phyloP scores from a whole-genome alignment of 1,140 invertebrate genomes.

The Zophobas atratus region DNA sequence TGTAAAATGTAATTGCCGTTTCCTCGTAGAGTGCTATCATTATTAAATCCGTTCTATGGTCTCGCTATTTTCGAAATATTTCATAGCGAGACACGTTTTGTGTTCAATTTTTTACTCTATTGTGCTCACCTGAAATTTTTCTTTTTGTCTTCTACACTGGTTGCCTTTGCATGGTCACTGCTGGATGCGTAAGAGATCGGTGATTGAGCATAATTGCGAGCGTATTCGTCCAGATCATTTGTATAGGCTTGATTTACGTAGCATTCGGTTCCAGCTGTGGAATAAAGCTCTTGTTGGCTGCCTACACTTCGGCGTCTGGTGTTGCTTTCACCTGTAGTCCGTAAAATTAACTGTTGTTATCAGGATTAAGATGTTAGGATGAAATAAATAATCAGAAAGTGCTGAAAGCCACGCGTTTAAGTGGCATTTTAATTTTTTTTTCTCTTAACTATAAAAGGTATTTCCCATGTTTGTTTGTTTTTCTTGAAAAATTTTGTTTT shows the following conservation, averaged over 20 bases:
- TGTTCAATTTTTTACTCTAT: constrained; percentile 15
- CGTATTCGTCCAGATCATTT: constrained; percentile 15
- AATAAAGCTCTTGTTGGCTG: constrained; percentile 16
- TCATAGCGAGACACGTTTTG: constrained; percentile 21
- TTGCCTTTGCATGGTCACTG: constrained; percentile 12
- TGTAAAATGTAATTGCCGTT: constrained; percentile 45
- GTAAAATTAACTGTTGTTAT: background rate
- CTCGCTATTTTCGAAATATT: constrained; percentile 33
- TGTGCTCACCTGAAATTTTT: constrained; percentile 33
- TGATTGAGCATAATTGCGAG: constrained; percentile 10
- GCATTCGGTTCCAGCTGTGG: constrained; percentile 6
- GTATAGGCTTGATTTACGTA: constrained; percentile 7
- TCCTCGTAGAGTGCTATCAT: constrained; percentile 43
- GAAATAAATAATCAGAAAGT: too few relatives aligned
- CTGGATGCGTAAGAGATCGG: constrained; percentile 11
- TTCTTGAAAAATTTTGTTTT: too few relatives aligned
- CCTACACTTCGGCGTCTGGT: constrained; percentile 14
- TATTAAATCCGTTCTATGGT: constrained; percentile 7
- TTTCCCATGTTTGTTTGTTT: too few relatives aligned
- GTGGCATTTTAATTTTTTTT: too few relatives aligned
- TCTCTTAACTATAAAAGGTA: too few relatives aligned
- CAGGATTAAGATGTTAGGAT: too few relatives aligned
- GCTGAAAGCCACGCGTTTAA: too few relatives aligned
- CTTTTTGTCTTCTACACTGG: constrained; percentile 22
- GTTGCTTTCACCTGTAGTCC: background rate